Evolutionary conservation across 35 echinoderm and acorn worm genomes (phyloP).

Genomic region (Eucidaris tribuloides): DNA sequence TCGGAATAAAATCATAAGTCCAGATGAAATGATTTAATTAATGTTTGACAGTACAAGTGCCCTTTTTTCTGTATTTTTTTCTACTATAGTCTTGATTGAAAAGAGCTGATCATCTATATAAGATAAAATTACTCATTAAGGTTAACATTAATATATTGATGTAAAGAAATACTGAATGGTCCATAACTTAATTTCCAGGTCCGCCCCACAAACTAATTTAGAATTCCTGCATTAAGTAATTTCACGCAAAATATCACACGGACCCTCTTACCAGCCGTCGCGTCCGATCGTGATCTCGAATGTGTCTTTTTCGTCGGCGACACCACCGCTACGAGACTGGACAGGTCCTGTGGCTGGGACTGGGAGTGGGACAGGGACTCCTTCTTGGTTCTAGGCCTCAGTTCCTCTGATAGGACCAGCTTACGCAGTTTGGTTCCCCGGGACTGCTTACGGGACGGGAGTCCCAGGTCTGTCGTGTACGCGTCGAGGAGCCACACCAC

Average conservation of each 20-base stretch:
- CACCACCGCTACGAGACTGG: slow-evolving; percentile 27
- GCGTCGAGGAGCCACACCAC: slow-evolving; percentile 87
- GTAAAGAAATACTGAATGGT: too few species aligned
- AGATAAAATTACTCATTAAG: too few species aligned
- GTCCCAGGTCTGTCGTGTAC: slow-evolving; percentile 64
- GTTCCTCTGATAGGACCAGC: slow-evolving; percentile 90
- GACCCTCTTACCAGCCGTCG: slow-evolving; percentile 61
- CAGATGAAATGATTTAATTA: too few species aligned
- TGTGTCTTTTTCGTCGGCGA: slow-evolving; percentile 89
- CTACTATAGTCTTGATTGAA: too few species aligned
- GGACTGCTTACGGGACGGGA: slow-evolving; percentile 71
- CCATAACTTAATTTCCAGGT: too few species aligned
- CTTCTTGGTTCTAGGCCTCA: slow-evolving; percentile 49
- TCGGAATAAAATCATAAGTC: too few species aligned
- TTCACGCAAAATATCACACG: neutral
- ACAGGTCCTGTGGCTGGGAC: neutral
- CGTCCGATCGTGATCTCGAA: slow-evolving; percentile 86
- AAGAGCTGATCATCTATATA: too few species aligned
- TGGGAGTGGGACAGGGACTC: neutral
- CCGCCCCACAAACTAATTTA: neutral
- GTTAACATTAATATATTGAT: too few species aligned
- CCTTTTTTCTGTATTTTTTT: too few species aligned
- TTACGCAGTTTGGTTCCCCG: slow-evolving; percentile 80
- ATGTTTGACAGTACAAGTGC: too few species aligned
- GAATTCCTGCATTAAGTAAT: neutral